Percentiles rank a stretch among this genome's conserved stretches.
Conservation (phyloP, 2,888 invertebrate genomes). For the Gastrophysa polygoni region DNA sequence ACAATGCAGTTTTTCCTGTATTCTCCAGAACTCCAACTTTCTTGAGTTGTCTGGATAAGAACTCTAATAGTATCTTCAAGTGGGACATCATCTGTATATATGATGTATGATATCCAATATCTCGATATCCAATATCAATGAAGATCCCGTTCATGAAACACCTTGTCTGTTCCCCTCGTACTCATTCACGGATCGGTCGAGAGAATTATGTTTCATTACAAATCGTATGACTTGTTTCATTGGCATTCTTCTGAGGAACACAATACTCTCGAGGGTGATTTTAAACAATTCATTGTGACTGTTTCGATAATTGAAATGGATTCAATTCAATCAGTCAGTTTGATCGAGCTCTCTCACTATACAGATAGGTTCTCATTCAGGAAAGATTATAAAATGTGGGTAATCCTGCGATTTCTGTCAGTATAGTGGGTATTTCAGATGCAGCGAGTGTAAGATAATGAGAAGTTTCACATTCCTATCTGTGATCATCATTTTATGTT, state of each 20-base stretch:
- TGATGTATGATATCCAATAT: too few relatives aligned
- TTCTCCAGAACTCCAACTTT: too few relatives aligned
- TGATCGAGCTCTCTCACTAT: not conserved
- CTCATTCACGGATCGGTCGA: too few relatives aligned
- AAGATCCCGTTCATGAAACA: too few relatives aligned
- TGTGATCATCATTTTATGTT: not conserved
- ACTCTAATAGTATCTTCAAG: too few relatives aligned
- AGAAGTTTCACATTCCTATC: not conserved
- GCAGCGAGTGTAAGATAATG: not conserved
- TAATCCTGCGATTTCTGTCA: not conserved
- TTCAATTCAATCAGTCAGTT: not conserved
- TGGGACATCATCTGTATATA: too few relatives aligned
- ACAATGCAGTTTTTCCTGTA: too few relatives aligned
- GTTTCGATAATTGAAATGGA: not conserved
- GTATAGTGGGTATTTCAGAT: not conserved
- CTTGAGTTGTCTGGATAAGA: too few relatives aligned
- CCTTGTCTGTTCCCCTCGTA: too few relatives aligned
- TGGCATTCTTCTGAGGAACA: not conserved
- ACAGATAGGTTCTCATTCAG: not conserved
- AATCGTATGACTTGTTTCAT: not conserved
- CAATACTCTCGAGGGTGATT: not conserved
- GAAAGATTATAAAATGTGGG: not conserved
- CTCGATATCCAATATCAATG: too few relatives aligned
- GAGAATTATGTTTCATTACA: too few relatives aligned
- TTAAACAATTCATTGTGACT: not conserved